Conservation (phyloP, 2,888 invertebrate genomes). For the Peribatodes rhomboidaria region DNA sequence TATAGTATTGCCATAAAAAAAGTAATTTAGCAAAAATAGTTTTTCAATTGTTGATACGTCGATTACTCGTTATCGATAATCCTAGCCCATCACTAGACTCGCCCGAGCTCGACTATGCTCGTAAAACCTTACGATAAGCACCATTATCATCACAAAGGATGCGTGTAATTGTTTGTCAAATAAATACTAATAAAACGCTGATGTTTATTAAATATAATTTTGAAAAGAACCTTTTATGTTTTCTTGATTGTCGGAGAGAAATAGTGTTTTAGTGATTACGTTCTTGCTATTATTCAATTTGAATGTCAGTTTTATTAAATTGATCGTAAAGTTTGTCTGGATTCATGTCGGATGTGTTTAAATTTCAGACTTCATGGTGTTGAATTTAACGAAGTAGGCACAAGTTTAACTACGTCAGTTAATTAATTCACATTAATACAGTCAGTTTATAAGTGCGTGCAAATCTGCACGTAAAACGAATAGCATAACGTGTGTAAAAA, state of each 20-base stretch:
- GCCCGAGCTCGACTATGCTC: slow-evolving; percentile 62
- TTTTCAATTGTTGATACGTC: too few relatives aligned
- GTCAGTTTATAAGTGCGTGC: too few relatives aligned
- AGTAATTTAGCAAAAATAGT: too few relatives aligned
- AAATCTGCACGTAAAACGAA: too few relatives aligned
- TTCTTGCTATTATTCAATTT: slow-evolving; percentile 42
- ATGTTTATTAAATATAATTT: slow-evolving; percentile 85
- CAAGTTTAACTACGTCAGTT: too few relatives aligned
- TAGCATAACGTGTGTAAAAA: too few relatives aligned
- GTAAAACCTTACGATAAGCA: slow-evolving; percentile 82
- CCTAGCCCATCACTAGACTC: slow-evolving; percentile 58
- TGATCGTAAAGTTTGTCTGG: slow-evolving; percentile 38
- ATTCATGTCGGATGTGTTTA: slow-evolving; percentile 8
- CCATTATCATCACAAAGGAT: slow-evolving; percentile 85
- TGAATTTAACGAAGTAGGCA: too few relatives aligned
- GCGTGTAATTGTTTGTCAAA: slow-evolving; percentile 86
- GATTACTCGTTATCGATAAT: slow-evolving; percentile 26
- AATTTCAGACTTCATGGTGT: not conserved
- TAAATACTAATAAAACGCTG: slow-evolving; percentile 84
- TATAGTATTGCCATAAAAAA: too few relatives aligned
- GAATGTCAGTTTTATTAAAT: slow-evolving; percentile 43
- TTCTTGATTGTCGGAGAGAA: slow-evolving; percentile 66
- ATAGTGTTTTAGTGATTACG: slow-evolving; percentile 56
- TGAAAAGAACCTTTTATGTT: slow-evolving; percentile 69
- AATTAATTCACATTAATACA: too few relatives aligned